Percentiles rank a stretch among this genome's conserved stretches.
These are phyloP conservation scores for Zhuqinia jingwanae DNA, from an alignment of 2,888 invertebrate species.

Conservation along the genomic window DNA sequence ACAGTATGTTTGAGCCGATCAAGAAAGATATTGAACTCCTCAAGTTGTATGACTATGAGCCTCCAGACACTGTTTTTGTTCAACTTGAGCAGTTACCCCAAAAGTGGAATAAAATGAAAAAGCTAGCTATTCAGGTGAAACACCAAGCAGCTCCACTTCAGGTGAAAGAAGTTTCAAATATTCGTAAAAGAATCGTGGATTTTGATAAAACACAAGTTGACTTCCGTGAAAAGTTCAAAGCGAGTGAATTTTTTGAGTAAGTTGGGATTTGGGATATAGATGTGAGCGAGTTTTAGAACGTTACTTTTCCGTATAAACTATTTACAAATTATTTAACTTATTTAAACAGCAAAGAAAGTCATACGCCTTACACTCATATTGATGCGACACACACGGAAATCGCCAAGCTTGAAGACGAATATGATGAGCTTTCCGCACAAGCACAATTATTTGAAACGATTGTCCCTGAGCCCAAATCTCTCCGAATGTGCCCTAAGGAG, in stretches of 20 bases:
- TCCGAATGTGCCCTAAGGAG: conserved; percentile 95
- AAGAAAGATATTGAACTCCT: conserved; percentile 95
- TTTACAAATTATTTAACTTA: too few species aligned
- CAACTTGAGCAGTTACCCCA: conserved; percentile 93
- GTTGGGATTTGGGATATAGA: conserved; percentile 8
- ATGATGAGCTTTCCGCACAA: conserved; percentile 92
- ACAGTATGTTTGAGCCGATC: conserved; percentile 97
- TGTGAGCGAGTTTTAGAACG: background rate
- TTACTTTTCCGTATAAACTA: conserved; percentile 82
- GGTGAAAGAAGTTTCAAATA: conserved; percentile 95
- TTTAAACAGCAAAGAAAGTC: conserved; percentile 89
- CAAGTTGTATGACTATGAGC: conserved; percentile 97
- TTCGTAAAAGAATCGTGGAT: conserved; percentile 90
- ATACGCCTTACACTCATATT: conserved; percentile 87
- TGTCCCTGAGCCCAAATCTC: conserved; percentile 95
- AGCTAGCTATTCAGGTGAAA: conserved; percentile 93
- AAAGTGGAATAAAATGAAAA: conserved; percentile 97
- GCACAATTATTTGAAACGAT: conserved; percentile 97
- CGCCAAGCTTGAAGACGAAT: conserved; percentile 89
- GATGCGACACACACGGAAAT: conserved; percentile 91
- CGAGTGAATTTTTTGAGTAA: conserved; percentile 82
- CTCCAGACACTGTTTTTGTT: conserved; percentile 97
- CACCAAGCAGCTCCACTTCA: conserved; percentile 97
- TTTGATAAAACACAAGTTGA: conserved; percentile 92
- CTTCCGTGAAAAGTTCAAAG: conserved; percentile 91